Conservation (phyloP, 2,888 invertebrate genomes). For the Epistrophella euchroma region DNA sequence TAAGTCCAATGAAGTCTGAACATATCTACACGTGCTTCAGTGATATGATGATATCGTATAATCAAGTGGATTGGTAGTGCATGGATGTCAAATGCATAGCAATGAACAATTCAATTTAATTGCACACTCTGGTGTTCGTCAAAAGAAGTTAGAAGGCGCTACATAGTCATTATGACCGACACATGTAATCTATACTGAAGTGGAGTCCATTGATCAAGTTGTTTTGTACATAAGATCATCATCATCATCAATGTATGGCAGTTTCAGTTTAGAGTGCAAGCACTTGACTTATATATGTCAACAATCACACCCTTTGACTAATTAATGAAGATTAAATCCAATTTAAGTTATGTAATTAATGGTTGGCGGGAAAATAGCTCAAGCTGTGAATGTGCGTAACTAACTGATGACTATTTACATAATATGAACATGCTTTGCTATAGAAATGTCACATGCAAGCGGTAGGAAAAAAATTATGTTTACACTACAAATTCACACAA, state of each 20-base stretch:
- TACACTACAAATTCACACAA: neutral
- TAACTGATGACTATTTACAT: neutral
- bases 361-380: neutral
- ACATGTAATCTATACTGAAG: constrained; percentile 47
- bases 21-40: constrained; percentile 17
- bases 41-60: constrained; percentile 26
- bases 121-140: constrained; percentile 18
- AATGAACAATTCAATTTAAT: constrained; percentile 53
- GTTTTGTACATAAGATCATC: constrained; percentile 14
- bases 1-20: constrained; percentile 1
- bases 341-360: constrained; percentile 6
- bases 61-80: constrained; percentile 27
- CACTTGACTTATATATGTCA: constrained; percentile 7
- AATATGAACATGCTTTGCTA: neutral
- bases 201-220: constrained; percentile 3
- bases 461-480: neutral
- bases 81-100: constrained; percentile 43
- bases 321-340: constrained; percentile 19
- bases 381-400: neutral
- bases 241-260: neutral
- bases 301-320: constrained; percentile 17
- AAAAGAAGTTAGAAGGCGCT: constrained; percentile 11
- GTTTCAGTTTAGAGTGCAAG: neutral
- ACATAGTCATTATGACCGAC: constrained; percentile 44
- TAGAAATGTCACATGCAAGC: neutral